Percentiles rank a stretch among this genome's conserved stretches.
Conservation (phyloP, 2,797 vertebrate genomes). For the Tauraco hartlaubi region DNA sequence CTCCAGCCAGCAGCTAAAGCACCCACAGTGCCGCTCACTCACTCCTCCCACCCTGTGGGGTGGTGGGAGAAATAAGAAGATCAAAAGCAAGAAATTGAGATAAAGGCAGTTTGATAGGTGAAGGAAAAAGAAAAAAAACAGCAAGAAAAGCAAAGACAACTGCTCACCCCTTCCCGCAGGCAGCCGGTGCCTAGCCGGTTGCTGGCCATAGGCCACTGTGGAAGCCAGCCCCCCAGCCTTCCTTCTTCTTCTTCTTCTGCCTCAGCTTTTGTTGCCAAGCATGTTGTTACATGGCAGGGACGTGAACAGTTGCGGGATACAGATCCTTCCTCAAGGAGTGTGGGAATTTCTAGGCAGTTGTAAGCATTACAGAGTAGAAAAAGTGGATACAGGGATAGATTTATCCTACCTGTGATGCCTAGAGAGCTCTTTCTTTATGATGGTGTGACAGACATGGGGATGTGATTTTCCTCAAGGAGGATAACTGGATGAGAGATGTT, state of each 20-base stretch:
- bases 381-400: neutral
- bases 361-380: neutral
- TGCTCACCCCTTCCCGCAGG: neutral
- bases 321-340: neutral
- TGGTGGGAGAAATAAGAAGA: neutral
- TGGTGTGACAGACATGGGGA: neutral
- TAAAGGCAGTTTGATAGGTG: neutral
- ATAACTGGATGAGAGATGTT: neutral
- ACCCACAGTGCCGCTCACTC: neutral
- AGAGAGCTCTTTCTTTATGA: neutral
- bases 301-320: neutral
- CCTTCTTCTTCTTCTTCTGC: neutral
- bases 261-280: neutral
- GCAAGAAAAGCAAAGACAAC: neutral
- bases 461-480: constrained; percentile 5
- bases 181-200: neutral
- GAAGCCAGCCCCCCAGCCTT: neutral
- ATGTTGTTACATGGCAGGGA: neutral
- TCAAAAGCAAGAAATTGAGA: neutral
- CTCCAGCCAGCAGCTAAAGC: neutral
- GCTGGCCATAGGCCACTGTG: neutral
- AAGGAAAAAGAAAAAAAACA: neutral
- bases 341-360: neutral
- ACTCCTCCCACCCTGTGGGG: neutral
- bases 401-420: neutral